phyloP scores from a whole-genome alignment of 53 echinoderm and acorn worm species.

The Crossaster papposus region DNA sequence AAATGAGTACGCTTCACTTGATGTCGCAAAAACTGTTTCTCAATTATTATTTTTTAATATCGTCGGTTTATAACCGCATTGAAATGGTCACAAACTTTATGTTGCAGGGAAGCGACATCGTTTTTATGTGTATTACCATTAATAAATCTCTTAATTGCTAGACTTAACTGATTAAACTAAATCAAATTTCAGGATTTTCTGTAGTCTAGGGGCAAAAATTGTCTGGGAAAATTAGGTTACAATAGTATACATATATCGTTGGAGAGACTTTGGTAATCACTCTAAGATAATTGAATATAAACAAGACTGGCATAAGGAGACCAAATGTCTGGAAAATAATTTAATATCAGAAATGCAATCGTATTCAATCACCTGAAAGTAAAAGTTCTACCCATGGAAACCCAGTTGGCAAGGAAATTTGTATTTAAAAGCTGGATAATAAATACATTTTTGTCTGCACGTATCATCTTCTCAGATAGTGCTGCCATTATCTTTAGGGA shows the following conservation, averaged over 20 bases:
- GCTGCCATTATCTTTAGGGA: not conserved
- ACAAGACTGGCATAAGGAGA: not conserved
- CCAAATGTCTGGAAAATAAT: conserved; percentile 2
- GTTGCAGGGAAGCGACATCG: too few relatives aligned
- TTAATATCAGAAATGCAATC: not conserved
- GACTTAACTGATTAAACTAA: not conserved
- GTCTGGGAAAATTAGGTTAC: conserved; percentile 14
- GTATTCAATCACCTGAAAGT: not conserved
- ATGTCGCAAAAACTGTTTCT: too few relatives aligned
- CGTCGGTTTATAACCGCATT: too few relatives aligned
- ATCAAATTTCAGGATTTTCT: not conserved
- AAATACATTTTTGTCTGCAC: too few relatives aligned
- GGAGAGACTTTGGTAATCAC: not conserved
- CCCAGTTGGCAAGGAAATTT: not conserved
- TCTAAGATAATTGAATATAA: not conserved
- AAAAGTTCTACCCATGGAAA: not conserved
- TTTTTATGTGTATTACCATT: too few relatives aligned
- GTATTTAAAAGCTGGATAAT: not conserved
- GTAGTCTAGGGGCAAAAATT: conserved; percentile 4
- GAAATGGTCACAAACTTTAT: too few relatives aligned
- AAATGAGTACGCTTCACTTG: too few relatives aligned
- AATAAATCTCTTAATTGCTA: not conserved
- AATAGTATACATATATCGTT: not conserved
- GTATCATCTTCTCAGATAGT: too few relatives aligned
- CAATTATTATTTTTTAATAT: too few relatives aligned